Base-by-base conservation (phyloP, 2,888 invertebrate species). In the Caenorhabditis imperialis region DNA sequence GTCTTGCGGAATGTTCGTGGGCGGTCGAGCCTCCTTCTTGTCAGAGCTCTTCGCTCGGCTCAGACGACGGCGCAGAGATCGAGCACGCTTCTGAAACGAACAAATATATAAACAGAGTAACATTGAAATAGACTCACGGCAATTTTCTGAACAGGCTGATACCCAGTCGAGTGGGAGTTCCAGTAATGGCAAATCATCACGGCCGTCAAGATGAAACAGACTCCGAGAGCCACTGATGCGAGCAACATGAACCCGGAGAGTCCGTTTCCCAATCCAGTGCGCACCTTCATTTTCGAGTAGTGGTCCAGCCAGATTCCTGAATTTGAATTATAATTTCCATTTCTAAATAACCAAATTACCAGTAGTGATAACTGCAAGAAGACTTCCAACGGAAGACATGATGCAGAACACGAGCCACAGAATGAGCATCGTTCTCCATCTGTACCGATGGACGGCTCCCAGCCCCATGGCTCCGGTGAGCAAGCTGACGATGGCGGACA, bases 161-260 rank as follows among this genome's bases (percentile, higher is more conserved):
- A 86, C 47, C 82, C 83, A 18, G 84, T 77, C 0, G 84, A 84
- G 40, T 86, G 82, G 18, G 85, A 84, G 40, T 84, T 85, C 86
- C 86, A 86, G 61, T 86, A 86, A 58, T 86, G 85, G 48, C 86
- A 86, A 61, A 86, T 86, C 76, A 86, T 81, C 25, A 86, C 86
- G 5, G 86, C 84, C 3, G 85, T 86, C 40, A 86, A 69, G 35
- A 86, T 86, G 76, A 86, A 86, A 65, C 86, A 86, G 0, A 86
- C 86, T 18, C 85, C 84, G 78, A 60, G 40, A 10, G 85, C 84
- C 20, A 86, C 86, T 7, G 85, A 84, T 12, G 80, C 81, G 27
- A 86, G 74, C 20, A 86, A 69, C 85, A 86, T 86, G 71, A 86
- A 79, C 8, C 86, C 86, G 44, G 84, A 83, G 7, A 86, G 72